Conservation (phyloP, 2,888 invertebrate genomes). For the Eutolmus rufibarbis region DNA sequence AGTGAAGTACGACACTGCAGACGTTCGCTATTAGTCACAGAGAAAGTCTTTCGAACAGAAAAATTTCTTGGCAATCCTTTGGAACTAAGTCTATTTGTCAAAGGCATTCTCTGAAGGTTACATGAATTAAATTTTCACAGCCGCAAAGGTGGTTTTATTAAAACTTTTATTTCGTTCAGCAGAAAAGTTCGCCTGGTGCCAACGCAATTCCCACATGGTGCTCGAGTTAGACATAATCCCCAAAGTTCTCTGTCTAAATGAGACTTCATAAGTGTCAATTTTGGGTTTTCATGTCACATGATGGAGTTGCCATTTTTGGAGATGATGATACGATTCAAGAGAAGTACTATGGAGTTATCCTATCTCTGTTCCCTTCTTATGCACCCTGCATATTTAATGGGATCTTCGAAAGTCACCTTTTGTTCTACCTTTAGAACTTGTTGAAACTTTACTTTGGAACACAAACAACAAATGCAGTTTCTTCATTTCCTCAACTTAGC, state of each 20-base stretch:
- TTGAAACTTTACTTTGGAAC: background rate
- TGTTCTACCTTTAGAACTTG: background rate
- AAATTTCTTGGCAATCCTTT: background rate
- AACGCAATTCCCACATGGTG: background rate
- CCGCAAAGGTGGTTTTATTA: slow-evolving; percentile 16
- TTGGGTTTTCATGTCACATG: background rate
- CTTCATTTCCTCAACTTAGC: background rate
- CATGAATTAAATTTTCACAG: slow-evolving; percentile 24
- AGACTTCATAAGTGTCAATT: slow-evolving; percentile 23
- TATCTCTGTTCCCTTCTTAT: background rate
- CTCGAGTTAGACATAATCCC: background rate
- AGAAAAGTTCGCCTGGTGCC: background rate
- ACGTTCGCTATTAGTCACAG: background rate
- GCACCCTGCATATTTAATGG: background rate
- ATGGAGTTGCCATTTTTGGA: background rate
- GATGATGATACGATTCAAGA: background rate
- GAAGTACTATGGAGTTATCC: background rate
- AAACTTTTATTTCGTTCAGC: background rate
- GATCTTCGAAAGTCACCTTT: background rate
- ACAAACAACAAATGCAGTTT: background rate
- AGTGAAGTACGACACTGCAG: background rate
- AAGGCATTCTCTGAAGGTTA: background rate
- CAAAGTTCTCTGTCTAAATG: slow-evolving; percentile 3
- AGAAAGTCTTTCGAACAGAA: background rate
- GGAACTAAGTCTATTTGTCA: background rate